Base-by-base conservation (phyloP, 2,888 invertebrate genomes). In the Odontomyia ornata region DNA sequence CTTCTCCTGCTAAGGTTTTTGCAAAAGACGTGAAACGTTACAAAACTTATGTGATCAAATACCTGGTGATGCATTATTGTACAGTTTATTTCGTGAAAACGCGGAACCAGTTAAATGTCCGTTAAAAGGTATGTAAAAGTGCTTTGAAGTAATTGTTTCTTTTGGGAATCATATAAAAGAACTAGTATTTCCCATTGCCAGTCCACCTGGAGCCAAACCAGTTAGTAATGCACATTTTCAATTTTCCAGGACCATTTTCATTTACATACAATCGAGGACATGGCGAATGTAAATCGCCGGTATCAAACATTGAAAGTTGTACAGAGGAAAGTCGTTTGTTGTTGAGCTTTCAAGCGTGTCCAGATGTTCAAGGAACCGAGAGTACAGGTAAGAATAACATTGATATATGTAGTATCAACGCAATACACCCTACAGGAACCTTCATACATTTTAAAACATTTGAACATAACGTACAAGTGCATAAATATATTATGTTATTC, bases 231-330 rank as follows among this genome's bases (percentile, higher is more conserved):
- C 36, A 36, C 3, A n/a, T n/a, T n/a, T 36, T 67, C 27, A 15
- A 52, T 72, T 30, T 56, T 73, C 47, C 47, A 86, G 97, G 95
- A 76, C 95, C 97, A 18, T 96, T 95, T 88, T 93, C 95, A 79
- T 98, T 98, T 87, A 94, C 96, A 75, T 98, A 98, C 86, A 96
- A 95, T 86, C 90, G 95, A 78, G 96, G 95, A 1, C 93, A 95
- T 83, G 96, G 96, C 23, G 95, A 95, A 84, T 97, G 97, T 87
- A 92, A 92, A 81, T 92, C 91, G 82, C 97, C 97, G 0, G 93
- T 93, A 75, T 97, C 97, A 67, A 95, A 95, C 81, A 95, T 97
- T 82, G 97, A 97, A 86, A 94, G 95, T 83, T 98, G 97, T 87
- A 97, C 97, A 0, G 96, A 97, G 86, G 95, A 96, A 83, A 96